phyloP scores from a whole-genome alignment of 2,797 vertebrate genomes.

The Zalophus californianus region DNA sequence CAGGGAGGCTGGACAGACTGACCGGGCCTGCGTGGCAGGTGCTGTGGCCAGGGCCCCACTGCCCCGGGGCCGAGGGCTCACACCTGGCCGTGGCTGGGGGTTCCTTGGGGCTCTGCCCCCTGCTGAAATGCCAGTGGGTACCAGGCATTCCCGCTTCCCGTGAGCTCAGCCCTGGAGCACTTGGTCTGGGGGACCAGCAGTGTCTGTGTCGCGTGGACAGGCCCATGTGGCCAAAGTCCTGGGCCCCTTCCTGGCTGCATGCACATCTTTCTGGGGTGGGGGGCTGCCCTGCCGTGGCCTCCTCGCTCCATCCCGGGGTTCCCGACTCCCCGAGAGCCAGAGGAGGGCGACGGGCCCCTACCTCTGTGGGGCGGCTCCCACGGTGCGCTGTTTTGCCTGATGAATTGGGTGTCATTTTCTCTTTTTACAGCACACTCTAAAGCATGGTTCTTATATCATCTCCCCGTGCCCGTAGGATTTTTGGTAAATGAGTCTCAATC shows the following conservation, averaged over 20 bases:
- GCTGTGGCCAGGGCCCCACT: not conserved
- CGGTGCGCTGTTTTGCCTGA: fast-evolving
- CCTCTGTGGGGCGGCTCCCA: fast-evolving
- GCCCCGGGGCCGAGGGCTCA: too few species aligned
- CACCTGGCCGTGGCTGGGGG: not conserved
- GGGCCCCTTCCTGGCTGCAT: not conserved
- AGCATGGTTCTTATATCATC: fast-evolving
- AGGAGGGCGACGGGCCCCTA: fast-evolving
- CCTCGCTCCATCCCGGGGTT: not conserved
- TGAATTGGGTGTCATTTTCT: fast-evolving
- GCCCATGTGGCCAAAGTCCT: fast-evolving
- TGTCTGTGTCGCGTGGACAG: fast-evolving
- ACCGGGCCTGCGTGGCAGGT: fast-evolving
- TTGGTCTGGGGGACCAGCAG: fast-evolving
- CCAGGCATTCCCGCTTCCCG: fast-evolving
- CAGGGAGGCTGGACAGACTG: too few species aligned
- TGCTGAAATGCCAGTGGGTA: fast-evolving
- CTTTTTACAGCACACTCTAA: fast-evolving
- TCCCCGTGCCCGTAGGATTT: too few species aligned
- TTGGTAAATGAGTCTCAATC: not conserved
- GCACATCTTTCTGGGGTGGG: fast-evolving
- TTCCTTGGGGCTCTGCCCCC: fast-evolving
- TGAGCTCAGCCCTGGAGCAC: not conserved
- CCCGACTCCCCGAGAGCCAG: not conserved
- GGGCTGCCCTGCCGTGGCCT: too few species aligned